These are phyloP conservation scores for Coleophora deauratella DNA, from an alignment of 2,888 invertebrate genomes.

Conservation along the genomic window DNA sequence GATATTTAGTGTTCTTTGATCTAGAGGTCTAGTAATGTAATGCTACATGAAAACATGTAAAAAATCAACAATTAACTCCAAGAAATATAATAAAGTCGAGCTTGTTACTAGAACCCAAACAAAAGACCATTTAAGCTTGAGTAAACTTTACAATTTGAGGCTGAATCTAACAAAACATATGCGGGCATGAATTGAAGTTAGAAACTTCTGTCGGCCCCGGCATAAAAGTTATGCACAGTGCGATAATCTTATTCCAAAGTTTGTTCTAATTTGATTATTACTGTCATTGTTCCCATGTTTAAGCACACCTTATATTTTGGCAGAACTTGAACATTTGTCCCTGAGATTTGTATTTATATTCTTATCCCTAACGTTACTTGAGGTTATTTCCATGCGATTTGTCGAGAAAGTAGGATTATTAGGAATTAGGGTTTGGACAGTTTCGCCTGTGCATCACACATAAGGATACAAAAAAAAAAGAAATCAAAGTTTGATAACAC, in stretches of 20 bases:
- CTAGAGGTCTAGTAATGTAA: no score
- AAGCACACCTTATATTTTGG: constrained; percentile 6
- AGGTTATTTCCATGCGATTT: no score
- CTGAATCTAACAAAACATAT: constrained; percentile 12
- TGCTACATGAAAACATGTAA: no score
- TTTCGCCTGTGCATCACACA: no score
- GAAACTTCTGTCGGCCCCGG: constrained; percentile 7
- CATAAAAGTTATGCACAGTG: constrained; percentile 5
- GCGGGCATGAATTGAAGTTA: constrained; percentile 11
- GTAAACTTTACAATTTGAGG: constrained; percentile 2
- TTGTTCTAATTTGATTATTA: constrained; percentile 11
- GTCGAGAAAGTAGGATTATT: no score
- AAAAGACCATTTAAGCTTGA: not conserved
- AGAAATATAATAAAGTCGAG: not conserved
- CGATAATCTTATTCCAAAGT: constrained; percentile 13
- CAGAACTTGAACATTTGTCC: constrained; percentile 6
- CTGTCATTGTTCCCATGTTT: constrained; percentile 4
- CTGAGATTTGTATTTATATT: no score
- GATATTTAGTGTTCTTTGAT: no score
- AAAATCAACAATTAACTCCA: no score
- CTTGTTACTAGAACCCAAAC: not conserved
- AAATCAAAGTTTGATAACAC: no score
- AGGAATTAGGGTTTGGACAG: no score
- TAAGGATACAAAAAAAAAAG: no score
- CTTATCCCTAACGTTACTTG: constrained; percentile 5